A percentile compares a stretch with the other conserved stretches of the same genome.
Conservation (phyloP, 2,113 vertebrate genomes). For the Ceratotherium simum region DNA sequence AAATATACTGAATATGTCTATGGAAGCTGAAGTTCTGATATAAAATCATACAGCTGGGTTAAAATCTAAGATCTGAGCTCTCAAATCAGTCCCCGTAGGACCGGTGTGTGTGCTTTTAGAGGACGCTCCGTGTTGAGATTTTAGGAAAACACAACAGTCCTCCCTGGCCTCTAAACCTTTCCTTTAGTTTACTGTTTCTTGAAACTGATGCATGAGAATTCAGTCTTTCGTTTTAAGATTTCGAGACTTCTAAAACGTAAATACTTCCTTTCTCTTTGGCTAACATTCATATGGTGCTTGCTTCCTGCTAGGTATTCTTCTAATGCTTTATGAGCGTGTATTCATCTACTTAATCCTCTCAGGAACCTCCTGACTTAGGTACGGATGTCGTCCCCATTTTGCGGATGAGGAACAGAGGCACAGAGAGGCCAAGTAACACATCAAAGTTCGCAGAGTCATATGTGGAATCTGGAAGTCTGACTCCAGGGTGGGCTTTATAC, state of each 20-base stretch:
- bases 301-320: neutral
- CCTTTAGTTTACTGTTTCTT: neutral
- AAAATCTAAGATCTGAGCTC: slow-evolving; percentile 15
- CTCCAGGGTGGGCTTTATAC: neutral
- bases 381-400: neutral
- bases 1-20: slow-evolving; percentile 1
- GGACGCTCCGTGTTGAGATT: neutral
- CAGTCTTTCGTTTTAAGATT: neutral
- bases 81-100: neutral
- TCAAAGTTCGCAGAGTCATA: neutral
- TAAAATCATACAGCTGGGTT: slow-evolving; percentile 29
- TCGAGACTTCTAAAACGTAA: slow-evolving; percentile 3
- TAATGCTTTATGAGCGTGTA: neutral
- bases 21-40: slow-evolving; percentile 51
- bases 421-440: neutral
- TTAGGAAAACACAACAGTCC: neutral
- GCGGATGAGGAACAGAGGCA: neutral
- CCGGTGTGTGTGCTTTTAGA: neutral
- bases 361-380: neutral
- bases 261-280: neutral
- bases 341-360: neutral
- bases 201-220: neutral
- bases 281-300: neutral
- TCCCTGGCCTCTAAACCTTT: neutral
- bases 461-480: neutral